Evolutionary conservation across 2,888 invertebrate species (phyloP), one percentile per base, ranked within the genome.

Genomic region (Kryphioiulus occultus): DNA sequence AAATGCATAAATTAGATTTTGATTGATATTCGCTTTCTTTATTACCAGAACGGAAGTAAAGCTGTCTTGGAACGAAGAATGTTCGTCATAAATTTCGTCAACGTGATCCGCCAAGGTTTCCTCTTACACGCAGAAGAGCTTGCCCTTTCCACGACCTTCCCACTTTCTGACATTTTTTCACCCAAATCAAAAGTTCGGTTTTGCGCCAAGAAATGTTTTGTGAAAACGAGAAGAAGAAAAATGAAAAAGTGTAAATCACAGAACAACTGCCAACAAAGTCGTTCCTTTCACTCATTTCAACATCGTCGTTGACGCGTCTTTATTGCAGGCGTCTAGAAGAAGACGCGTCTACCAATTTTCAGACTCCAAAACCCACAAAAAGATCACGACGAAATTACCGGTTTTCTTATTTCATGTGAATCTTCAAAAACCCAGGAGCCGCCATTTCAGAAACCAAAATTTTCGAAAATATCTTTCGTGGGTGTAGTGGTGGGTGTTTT

Each of bases 11-110:
- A 68, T 68, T 68, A 68, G 68, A 68, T 68, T 68, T 68, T 68
- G 68, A 68, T 68, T 68, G 68, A 68, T 68, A 68, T 68, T 68
- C 68, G 68, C 68, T 68, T 68, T 68, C 68, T 68, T 68, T 68
- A 68, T 68, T 68, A 26, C 68, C 68, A 68, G 68, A 68, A 68
- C 68, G 68, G 68, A 68, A 68, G 68, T 68, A 68, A 68, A 68
- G 68, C 68, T 68, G 68, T 68, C 68, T 26, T 22, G 68, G 68
- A 68, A 68, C 68, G 68, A 68, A 68, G 68, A 68, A 68, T 68
- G 68, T 68, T 68, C 68, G 68, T 68, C 68, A 68, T 68, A 68
- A 68, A 68, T 68, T 68, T 68, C 68, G 68, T 68, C 68, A 68
- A 68, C 68, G 68, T 68, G 68, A 68, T 68, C 68, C 68, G 22